Evolutionary conservation across 2,113 vertebrate genomes (phyloP).

Genomic region (Nymphicus hollandicus): DNA sequence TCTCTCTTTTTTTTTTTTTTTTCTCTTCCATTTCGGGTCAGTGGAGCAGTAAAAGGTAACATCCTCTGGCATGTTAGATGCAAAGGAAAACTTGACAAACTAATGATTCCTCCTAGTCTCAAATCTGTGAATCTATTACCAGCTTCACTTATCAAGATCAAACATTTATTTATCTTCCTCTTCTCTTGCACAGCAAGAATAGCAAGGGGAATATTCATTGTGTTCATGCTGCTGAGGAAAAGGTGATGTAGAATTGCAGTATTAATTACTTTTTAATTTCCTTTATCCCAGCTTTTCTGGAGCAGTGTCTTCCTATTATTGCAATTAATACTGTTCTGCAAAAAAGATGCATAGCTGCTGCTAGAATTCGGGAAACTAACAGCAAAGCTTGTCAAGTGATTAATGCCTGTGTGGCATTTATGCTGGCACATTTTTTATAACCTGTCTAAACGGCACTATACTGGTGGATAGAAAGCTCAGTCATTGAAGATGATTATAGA

Average conservation of each 20-base stretch:
- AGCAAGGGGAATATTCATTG: background rate
- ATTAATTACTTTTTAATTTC: background rate
- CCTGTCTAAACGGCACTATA: background rate
- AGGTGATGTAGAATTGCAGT: background rate
- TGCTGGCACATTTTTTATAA: constrained; percentile 49
- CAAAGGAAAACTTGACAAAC: background rate
- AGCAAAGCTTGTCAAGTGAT: constrained; percentile 24
- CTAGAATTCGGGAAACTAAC: background rate
- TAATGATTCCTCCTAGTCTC: background rate
- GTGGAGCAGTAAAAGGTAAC: background rate
- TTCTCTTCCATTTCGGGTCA: background rate
- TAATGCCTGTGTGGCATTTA: constrained; percentile 23
- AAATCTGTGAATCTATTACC: background rate
- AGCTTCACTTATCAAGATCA: background rate
- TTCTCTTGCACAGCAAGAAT: background rate
- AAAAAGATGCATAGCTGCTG: background rate
- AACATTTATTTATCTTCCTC: background rate
- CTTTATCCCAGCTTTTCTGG: background rate
- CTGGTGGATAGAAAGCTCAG: background rate
- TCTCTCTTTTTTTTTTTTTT: background rate
- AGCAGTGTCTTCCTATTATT: background rate
- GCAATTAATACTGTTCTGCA: background rate
- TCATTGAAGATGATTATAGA: constrained; percentile 37
- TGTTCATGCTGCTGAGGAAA: background rate
- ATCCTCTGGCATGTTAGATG: background rate